These are phyloP conservation scores for Tachycineta bicolor DNA, from an alignment of 2,113 vertebrate genomes.

Conservation along the genomic window DNA sequence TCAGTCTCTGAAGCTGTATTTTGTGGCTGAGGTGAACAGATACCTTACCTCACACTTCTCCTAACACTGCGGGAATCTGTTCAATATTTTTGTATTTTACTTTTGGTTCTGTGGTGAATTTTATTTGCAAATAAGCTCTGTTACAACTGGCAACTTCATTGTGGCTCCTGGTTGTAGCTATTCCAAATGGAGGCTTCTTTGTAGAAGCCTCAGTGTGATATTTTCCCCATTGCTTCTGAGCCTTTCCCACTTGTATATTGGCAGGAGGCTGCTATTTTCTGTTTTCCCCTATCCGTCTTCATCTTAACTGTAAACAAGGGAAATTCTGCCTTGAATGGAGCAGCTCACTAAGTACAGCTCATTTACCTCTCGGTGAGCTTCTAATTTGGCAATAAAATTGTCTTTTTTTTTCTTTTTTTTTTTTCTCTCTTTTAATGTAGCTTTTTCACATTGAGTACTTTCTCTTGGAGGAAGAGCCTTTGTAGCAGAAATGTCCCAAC, in stretches of 20 bases:
- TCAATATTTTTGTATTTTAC: background rate
- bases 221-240: slow-evolving; percentile 26
- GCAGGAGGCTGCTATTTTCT: background rate
- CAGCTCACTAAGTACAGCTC: background rate
- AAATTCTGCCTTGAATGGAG: slow-evolving; percentile 16
- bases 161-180: slow-evolving; percentile 31
- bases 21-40: slow-evolving; percentile 49
- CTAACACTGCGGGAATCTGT: slow-evolving; percentile 12
- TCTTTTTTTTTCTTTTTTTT: background rate
- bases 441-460: background rate
- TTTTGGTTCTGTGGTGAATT: slow-evolving; percentile 32
- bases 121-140: slow-evolving; percentile 44
- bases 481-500: background rate
- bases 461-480: background rate
- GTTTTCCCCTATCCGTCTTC: background rate
- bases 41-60: slow-evolving; percentile 43
- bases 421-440: background rate
- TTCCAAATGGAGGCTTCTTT: background rate
- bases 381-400: slow-evolving; percentile 47
- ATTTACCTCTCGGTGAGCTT: background rate
- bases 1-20: slow-evolving; percentile 39
- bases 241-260: background rate
- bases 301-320: slow-evolving; percentile 7
- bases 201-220: background rate
- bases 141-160: slow-evolving; percentile 18